phyloP scores from a whole-genome alignment of 2,797 vertebrate species.

The Scolopax bukidnonensis region DNA sequence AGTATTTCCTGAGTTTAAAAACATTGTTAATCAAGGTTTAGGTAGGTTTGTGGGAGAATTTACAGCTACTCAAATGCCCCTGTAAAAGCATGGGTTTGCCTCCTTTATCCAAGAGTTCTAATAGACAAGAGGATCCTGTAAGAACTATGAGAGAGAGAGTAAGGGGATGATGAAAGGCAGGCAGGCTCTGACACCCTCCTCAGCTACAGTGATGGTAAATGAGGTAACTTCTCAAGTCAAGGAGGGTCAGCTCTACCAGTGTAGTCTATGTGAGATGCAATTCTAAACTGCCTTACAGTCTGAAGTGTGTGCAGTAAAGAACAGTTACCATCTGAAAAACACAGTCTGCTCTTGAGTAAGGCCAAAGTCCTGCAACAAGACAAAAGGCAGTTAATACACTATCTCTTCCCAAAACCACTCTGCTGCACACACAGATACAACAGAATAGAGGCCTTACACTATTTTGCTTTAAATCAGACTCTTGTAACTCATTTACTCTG shows the following conservation, averaged over 20 bases:
- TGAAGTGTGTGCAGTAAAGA: not conserved
- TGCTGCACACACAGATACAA: no score
- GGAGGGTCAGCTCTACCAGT: not conserved
- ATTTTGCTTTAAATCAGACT: not conserved
- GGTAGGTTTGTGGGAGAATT: not conserved
- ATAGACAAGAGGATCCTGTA: not conserved
- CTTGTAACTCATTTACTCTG: not conserved
- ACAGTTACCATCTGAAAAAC: not conserved
- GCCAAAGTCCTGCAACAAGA: not conserved
- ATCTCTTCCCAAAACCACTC: not conserved
- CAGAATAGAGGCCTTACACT: not conserved
- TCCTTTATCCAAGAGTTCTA: not conserved
- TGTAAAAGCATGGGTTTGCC: not conserved
- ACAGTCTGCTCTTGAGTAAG: not conserved
- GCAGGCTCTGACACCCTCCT: not conserved
- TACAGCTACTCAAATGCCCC: not conserved
- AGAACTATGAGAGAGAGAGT: rapidly evolving
- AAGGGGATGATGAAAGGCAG: not conserved
- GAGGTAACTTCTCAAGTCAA: not conserved
- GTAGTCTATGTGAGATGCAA: not conserved
- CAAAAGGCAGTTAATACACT: not conserved
- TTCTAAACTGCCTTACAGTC: not conserved
- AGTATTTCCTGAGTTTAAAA: not conserved
- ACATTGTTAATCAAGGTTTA: not conserved
- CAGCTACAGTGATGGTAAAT: not conserved